Evolutionary conservation across 1,140 invertebrate species (phyloP), one percentile per base, ranked within the genome.

Genomic region (Orius laevigatus): DNA sequence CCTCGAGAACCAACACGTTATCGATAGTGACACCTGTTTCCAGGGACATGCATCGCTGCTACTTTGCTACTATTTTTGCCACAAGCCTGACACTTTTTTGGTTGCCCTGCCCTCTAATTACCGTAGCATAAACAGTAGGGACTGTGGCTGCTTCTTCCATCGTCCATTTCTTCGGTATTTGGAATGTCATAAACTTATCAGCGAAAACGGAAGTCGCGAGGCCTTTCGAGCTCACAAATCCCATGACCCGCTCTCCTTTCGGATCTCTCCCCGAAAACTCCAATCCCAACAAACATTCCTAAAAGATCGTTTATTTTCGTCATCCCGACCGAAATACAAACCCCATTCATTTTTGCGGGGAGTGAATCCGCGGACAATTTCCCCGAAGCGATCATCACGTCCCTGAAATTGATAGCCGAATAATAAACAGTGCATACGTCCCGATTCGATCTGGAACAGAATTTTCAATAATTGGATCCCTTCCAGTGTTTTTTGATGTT

Each of bases 381-480:
- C 51, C 93, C 93, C 18, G 87, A 90, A 2, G 92, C 91, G 54
- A 97, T 68, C 93, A 98, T 98, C 34, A 98, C 81, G 63, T 98
- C 93, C 50, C 92, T 76, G 79, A 97, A 97, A 66, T 98, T 97
- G 3, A 98, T 72, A 16, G 93, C 82, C 3, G 92, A 81, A 66
- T 91, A 96, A 61, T 92, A 85, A 8, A 97, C 90, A 52, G 69
- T 72, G 64, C 90, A 96, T 1, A 92, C 64, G 57, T 83, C 75
- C 18, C 62, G 61, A 47, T 66, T 66, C 46, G 62, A 62, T 58
- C 64, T 71, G 15, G 25, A 25, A 25, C 25, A 25, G 8, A 25
- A 25, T 25, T 25, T 25, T 25, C 25, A 25, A 25, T 25, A 25
- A 25, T 25, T 25, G 25, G 25, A 25, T 25, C 8, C 25, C 3